phyloP scores from a whole-genome alignment of 2,888 invertebrate species.

The Thecocarcelia acutangulata region DNA sequence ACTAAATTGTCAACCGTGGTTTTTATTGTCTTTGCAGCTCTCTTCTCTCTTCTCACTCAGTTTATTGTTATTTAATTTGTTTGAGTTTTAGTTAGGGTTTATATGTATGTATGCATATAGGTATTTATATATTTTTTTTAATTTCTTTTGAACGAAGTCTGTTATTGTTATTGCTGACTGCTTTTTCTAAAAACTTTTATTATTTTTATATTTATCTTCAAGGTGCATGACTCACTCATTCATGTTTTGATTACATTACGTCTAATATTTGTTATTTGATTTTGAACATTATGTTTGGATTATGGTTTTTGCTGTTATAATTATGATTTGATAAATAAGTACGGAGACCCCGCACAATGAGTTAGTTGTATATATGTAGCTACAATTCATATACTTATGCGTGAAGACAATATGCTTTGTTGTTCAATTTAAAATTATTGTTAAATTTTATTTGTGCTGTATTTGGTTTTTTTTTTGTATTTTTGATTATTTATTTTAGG shows the following conservation, averaged over 20 bases:
- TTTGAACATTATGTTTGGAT: slow-evolving; percentile 21
- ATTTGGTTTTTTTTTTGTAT: slow-evolving; percentile 19
- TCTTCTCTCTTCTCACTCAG: not conserved
- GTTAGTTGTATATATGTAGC: slow-evolving; percentile 5
- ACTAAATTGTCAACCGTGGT: no score
- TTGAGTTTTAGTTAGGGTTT: not conserved
- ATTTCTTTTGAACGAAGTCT: slow-evolving; percentile 13
- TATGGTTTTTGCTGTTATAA: slow-evolving; percentile 2
- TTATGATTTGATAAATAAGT: slow-evolving; percentile 12
- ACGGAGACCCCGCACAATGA: slow-evolving; percentile 37
- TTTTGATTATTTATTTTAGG: slow-evolving; percentile 12
- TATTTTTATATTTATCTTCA: slow-evolving; percentile 34
- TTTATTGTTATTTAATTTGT: slow-evolving; percentile 35
- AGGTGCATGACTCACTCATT: slow-evolving; percentile 60
- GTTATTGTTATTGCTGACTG: slow-evolving; percentile 5
- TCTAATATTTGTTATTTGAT: slow-evolving; percentile 27
- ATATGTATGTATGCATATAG: no score
- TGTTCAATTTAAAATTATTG: slow-evolving; percentile 27
- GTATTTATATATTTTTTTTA: not conserved
- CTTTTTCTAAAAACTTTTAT: slow-evolving; percentile 32
- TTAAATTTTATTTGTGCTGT: slow-evolving; percentile 36
- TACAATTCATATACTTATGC: no score
- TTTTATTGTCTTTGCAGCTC: not conserved
- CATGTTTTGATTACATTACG: slow-evolving; percentile 47
- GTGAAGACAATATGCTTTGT: not conserved